Percentiles rank a stretch among this genome's conserved stretches.
Conservation (phyloP, 1,140 invertebrate genomes). For the Aporrectodea caliginosa region DNA sequence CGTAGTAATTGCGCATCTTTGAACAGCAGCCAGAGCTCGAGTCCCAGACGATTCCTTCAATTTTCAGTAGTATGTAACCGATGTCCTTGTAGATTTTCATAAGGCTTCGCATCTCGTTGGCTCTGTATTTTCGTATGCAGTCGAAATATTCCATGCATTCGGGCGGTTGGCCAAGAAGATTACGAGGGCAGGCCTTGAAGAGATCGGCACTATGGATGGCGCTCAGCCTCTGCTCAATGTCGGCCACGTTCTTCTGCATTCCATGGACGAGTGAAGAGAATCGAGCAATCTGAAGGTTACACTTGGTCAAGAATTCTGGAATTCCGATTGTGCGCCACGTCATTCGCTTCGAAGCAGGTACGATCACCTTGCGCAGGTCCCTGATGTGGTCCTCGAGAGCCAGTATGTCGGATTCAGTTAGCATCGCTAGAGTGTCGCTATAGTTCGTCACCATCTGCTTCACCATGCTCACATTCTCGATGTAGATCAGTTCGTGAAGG, state of each 20-base stretch:
- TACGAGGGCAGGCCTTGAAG: conserved; percentile 44
- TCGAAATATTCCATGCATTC: conserved; percentile 64
- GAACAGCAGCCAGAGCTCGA: conserved; percentile 55
- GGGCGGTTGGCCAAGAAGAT: conserved; percentile 45
- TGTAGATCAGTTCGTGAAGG: conserved; percentile 59
- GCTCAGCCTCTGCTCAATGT: conserved; percentile 59
- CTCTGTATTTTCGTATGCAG: conserved; percentile 62
- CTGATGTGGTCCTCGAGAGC: conserved; percentile 60
- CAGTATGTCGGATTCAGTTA: conserved; percentile 22
- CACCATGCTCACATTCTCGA: not conserved
- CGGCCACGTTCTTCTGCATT: conserved; percentile 61
- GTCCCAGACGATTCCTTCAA: conserved; percentile 65
- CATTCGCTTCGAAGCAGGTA: conserved; percentile 72
- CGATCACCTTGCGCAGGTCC: conserved; percentile 71
- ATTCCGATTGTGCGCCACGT: conserved; percentile 80
- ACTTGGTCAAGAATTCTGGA: conserved; percentile 65
- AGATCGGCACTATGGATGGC: conserved; percentile 52
- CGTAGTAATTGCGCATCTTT: conserved; percentile 55
- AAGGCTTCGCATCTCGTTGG: conserved; percentile 56
- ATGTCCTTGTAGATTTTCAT: conserved; percentile 68
- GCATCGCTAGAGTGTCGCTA: not conserved
- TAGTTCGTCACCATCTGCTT: not conserved
- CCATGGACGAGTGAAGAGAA: conserved; percentile 7
- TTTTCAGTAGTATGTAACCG: conserved; percentile 72
- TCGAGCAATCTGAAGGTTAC: conserved; percentile 51